Evolutionary conservation across 2,888 invertebrate genomes (phyloP), one percentile per base, ranked within the genome.

Genomic region (Drosophila aldrichi): DNA sequence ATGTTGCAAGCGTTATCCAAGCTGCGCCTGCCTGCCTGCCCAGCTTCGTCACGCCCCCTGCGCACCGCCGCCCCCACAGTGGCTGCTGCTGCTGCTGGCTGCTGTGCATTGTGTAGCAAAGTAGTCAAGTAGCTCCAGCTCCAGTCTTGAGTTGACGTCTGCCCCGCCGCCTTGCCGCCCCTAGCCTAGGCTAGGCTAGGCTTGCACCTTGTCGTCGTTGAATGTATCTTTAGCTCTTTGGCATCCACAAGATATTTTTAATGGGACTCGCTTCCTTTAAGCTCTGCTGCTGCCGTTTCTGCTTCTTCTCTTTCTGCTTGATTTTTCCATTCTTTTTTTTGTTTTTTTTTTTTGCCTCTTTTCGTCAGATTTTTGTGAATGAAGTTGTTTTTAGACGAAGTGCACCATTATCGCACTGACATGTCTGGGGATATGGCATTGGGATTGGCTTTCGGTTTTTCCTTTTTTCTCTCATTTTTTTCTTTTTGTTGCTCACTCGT

Each of bases 321-420:
- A 44, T 51, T 54, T 34, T 49, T 44, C 32, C 6, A 1, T 29
- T 62, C 54, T 34, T 54, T 34, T n/a, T n/a, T n/a, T n/a, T n/a
- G n/a, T n/a, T n/a, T n/a, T n/a, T n/a, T 58, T 46, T 59, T 40
- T 56, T 65, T 68, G 51, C 38, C 36, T 66, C 67, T 68, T 78
- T 74, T 82, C 74, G 73, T 74, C 90, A 66, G 86, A 82, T 88
- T 90, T 88, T 88, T 90, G 89, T 90, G 90, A 88, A 88, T 88
- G 90, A 88, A 88, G 88, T 90, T 88, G 88, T 88, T 90, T 80
- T 77, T 70, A 75, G 79, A 72, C 77, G 74, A 69, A 71, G 56
- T 34, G 81, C 89, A 78, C 85, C 88, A 91, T 91, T 91, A 91
- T 89, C 91, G 87, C 88, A 89, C 82, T 86, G 88, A 88, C 84